Conservation (phyloP, 1,140 invertebrate genomes). For the Anadara kagoshimensis region DNA sequence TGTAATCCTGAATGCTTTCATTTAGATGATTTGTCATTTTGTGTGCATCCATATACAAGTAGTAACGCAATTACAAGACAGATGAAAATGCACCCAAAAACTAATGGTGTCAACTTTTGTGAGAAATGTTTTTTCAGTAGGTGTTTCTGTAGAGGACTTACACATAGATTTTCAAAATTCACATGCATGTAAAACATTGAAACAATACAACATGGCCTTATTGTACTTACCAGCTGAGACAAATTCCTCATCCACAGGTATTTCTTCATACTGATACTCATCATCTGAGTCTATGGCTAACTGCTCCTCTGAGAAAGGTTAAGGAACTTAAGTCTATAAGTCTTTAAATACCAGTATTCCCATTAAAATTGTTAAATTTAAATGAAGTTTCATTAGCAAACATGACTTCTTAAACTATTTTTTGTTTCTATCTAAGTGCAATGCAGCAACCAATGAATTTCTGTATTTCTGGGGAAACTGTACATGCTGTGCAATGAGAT, state of each 20-base stretch:
- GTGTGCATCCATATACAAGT: too few species aligned
- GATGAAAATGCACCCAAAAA: too few species aligned
- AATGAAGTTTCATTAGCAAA: not conserved
- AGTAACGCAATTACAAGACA: too few species aligned
- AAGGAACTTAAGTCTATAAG: not conserved
- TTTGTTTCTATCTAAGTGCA: not conserved
- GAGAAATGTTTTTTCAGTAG: too few species aligned
- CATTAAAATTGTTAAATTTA: not conserved
- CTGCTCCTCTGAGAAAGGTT: constrained; percentile 47
- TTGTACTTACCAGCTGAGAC: constrained; percentile 54
- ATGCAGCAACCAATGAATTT: not conserved
- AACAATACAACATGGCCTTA: not conserved
- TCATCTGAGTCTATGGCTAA: constrained; percentile 59
- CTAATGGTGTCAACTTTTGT: too few species aligned
- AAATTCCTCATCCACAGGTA: constrained; percentile 68
- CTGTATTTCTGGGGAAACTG: not conserved
- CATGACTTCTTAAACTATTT: not conserved
- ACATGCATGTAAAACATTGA: not conserved
- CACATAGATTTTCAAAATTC: not conserved
- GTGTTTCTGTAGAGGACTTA: not conserved
- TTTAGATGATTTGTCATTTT: too few species aligned
- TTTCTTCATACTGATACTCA: constrained; percentile 66
- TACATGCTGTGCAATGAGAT: too few species aligned
- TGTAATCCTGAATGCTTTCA: too few species aligned
- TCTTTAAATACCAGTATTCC: not conserved